phyloP scores from a whole-genome alignment of 2,888 invertebrate genomes.

The Pinctada fucata region DNA sequence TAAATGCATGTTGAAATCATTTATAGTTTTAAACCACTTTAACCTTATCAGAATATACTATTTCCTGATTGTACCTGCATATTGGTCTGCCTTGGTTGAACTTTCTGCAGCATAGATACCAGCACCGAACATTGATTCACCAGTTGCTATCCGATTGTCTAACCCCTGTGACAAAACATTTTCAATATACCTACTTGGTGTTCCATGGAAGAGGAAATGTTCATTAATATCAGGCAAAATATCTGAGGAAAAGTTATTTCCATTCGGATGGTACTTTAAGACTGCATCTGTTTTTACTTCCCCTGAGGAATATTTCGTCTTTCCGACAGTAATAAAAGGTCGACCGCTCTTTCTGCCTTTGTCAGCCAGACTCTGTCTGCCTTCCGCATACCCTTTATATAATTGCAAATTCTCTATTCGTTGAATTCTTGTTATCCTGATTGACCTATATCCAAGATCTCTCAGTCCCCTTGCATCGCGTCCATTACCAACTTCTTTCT shows the following conservation, averaged over 20 bases:
- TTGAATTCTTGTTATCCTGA: slow-evolving; percentile 57
- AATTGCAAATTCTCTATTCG: slow-evolving; percentile 59
- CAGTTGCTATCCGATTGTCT: slow-evolving; percentile 47
- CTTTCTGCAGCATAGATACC: slow-evolving; percentile 56
- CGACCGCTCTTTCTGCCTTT: slow-evolving; percentile 33
- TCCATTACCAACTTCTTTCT: slow-evolving; percentile 51
- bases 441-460: slow-evolving; percentile 28
- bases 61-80: slow-evolving; percentile 45
- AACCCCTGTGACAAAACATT: slow-evolving; percentile 51
- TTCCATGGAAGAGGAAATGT: slow-evolving; percentile 57
- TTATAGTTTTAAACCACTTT: no score
- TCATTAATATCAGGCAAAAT: slow-evolving; percentile 53
- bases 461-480: slow-evolving; percentile 55
- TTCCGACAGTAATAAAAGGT: slow-evolving; percentile 31
- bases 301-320: slow-evolving; percentile 32
- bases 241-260: slow-evolving; percentile 11
- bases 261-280: slow-evolving; percentile 7
- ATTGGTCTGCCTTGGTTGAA: slow-evolving; percentile 57
- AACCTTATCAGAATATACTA: no score
- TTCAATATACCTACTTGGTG: slow-evolving; percentile 38
- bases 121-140: slow-evolving; percentile 54
- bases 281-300: slow-evolving; percentile 21
- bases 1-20: no score
- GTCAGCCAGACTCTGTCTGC: slow-evolving; percentile 50
- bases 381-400: slow-evolving; percentile 54